A percentile compares a stretch with the other conserved stretches of the same genome.
Conservation (phyloP, 2,113 vertebrate species). For the Plestiodon gilberti region DNA sequence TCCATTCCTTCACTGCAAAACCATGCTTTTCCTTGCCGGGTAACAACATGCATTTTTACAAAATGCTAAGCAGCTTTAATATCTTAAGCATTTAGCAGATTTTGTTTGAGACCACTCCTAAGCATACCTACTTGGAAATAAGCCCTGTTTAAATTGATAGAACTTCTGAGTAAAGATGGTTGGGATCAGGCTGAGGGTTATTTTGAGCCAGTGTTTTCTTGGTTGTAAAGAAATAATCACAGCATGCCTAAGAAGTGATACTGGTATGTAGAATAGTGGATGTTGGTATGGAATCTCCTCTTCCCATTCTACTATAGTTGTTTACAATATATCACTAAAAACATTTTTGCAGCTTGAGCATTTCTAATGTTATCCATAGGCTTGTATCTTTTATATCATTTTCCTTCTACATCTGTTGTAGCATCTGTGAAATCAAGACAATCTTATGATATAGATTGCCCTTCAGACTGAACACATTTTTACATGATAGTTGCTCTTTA, state of each 20-base stretch:
- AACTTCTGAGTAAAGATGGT: neutral
- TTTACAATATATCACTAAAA: rapidly evolving
- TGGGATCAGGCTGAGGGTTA: neutral
- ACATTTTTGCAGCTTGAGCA: neutral
- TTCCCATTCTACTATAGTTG: neutral
- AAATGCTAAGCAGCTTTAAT: neutral
- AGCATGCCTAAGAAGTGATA: neutral
- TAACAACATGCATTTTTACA: constrained; percentile 14
- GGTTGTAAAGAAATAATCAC: constrained; percentile 2
- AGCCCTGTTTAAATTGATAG: neutral
- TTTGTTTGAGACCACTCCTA: neutral
- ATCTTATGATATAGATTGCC: neutral
- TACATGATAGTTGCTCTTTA: neutral
- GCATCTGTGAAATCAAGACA: neutral
- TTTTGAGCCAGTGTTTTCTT: constrained; percentile 40
- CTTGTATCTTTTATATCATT: neutral
- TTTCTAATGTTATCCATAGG: neutral
- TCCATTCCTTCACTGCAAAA: constrained; percentile 27
- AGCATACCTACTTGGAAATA: neutral
- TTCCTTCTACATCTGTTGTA: neutral
- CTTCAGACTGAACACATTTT: neutral
- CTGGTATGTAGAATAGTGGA: neutral
- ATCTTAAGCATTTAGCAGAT: constrained; percentile 11
- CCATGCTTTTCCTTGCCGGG: neutral
- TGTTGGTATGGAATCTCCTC: constrained; percentile 5